Conservation (phyloP, 2,888 invertebrate species). For the Drosophila melanosoma region DNA sequence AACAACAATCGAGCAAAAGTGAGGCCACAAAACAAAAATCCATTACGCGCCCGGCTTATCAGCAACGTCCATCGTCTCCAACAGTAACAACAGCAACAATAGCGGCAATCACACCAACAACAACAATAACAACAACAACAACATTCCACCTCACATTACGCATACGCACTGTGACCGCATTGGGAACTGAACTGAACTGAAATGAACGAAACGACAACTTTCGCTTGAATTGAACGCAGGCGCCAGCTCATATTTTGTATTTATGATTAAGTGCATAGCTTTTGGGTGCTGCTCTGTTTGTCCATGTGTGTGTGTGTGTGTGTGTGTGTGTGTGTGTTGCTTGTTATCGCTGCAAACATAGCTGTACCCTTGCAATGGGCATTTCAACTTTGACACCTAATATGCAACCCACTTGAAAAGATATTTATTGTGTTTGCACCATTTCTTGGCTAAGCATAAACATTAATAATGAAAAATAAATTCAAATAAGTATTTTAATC, state of each 20-base stretch:
- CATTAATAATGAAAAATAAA: background rate
- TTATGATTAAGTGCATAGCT: slow-evolving; percentile 59
- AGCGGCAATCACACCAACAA: background rate
- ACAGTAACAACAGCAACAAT: slow-evolving; percentile 8
- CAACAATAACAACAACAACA: background rate
- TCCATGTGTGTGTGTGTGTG: slow-evolving; percentile 14
- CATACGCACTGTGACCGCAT: slow-evolving; percentile 64
- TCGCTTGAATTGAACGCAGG: slow-evolving; percentile 43
- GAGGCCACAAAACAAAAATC: slow-evolving; percentile 50
- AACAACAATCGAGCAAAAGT: slow-evolving; percentile 13
- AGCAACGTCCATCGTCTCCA: slow-evolving; percentile 59
- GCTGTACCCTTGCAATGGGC: slow-evolving; percentile 2
- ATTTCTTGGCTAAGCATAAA: background rate
- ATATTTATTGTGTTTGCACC: background rate
- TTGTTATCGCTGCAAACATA: slow-evolving; percentile 30
- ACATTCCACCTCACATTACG: slow-evolving; percentile 59
- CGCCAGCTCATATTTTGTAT: slow-evolving; percentile 58
- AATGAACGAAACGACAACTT: slow-evolving; percentile 38
- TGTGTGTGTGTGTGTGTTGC: slow-evolving; percentile 21
- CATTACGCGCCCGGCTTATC: slow-evolving; percentile 73
- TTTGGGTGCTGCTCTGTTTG: slow-evolving; percentile 11
- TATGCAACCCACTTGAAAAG: background rate
- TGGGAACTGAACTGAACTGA: slow-evolving; percentile 25
- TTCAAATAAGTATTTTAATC: background rate
- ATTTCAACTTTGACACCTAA: background rate